phyloP scores from a whole-genome alignment of 2,113 vertebrate species.

The Carettochelys insculpta region DNA sequence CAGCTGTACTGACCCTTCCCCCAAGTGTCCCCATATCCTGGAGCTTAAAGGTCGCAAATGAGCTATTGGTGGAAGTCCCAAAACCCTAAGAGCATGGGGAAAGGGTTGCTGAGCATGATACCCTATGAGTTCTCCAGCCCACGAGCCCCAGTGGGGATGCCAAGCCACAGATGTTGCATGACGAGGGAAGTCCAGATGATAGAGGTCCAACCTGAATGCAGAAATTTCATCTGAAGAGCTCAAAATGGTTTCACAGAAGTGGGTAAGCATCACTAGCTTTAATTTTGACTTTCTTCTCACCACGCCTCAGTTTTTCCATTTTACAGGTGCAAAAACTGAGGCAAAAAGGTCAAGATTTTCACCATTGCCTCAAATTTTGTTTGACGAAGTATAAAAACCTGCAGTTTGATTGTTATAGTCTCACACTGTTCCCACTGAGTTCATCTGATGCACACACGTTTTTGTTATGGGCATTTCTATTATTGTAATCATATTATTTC shows the following conservation, averaged over 20 bases:
- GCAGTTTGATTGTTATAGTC: background rate
- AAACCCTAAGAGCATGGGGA: too few species aligned
- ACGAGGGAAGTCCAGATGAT: too few species aligned
- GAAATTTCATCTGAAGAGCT: background rate
- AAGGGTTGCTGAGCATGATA: too few species aligned
- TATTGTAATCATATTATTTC: slow-evolving; percentile 38
- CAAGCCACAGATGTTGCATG: too few species aligned
- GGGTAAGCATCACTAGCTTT: background rate
- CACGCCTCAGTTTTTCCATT: background rate
- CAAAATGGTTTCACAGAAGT: background rate
- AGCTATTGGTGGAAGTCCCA: too few species aligned
- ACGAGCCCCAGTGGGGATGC: too few species aligned
- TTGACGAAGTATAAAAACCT: slow-evolving; percentile 1
- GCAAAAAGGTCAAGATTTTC: background rate
- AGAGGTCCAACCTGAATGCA: too few species aligned
- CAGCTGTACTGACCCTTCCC: too few species aligned
- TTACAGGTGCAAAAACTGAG: slow-evolving; percentile 13
- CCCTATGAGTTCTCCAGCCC: too few species aligned
- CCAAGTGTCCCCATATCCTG: too few species aligned
- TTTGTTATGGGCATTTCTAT: background rate
- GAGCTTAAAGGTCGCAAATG: too few species aligned
- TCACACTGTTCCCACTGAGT: too few species aligned
- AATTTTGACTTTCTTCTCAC: background rate
- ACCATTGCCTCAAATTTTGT: background rate
- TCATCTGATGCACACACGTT: background rate